Evolutionary conservation across 2,888 invertebrate genomes (phyloP), one percentile per base, ranked within the genome.

Genomic region (Ormia ochracea): DNA sequence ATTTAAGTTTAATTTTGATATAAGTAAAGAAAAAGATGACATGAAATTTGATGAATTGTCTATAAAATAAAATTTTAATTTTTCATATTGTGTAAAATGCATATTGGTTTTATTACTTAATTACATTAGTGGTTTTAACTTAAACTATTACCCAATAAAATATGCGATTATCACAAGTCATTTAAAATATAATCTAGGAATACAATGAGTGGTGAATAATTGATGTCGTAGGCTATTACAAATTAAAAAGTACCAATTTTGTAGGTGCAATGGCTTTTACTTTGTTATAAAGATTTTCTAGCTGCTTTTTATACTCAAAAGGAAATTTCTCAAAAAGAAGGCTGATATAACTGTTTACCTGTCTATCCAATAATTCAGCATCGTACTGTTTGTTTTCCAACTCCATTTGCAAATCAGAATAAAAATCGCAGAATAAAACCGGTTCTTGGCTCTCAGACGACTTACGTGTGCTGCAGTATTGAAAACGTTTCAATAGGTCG

Each of bases 1-100:
- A 73, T 94, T 94, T 89, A 93, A 91, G 86, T 94, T 94, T 90
- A 93, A 93, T 90, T 94, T 94, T 90, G 84, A 88, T 19, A 69
- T 88, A 59, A 84, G 87, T 17, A 82, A 83, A 66, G 69, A 81
- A 2, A 83, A 83, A 58, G 80, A 85, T 7, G 83, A 84, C 52
- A 84, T 86, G 4, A 83, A 84, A 48, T 79, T 88, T 5, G 82
- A 83, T 19, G 83, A 82, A 7, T 74, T 88, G 61, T 79, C 82
- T 43, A 83, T 86, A 58, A 85, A 85, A 59, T 63, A 56, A 54
- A 54, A 19, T 12, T 17, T 9, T 9, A 6, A 41, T 41, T 4
- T n/a, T 6, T 9, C 1, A 5, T 19, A 17, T 19, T 3, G 33
- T 33, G 12, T 10, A 33, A 33, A 33, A 33, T 5, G 10, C 7